Evolutionary conservation across 2,888 invertebrate species (phyloP), one percentile per base, ranked within the genome.

Genomic region (Brenthis hecate): DNA sequence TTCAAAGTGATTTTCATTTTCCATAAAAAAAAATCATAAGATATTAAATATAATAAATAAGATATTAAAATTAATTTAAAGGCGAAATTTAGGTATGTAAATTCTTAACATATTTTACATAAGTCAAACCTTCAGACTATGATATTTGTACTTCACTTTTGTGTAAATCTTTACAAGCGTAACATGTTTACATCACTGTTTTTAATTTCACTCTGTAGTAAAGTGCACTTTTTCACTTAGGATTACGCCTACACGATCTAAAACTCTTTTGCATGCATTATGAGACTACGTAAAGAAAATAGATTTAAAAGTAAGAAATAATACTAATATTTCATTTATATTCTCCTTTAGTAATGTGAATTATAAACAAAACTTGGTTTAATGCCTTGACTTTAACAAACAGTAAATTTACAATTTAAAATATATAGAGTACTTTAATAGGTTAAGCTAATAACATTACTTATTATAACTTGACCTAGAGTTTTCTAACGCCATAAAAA

Each of bases 101-200:
- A 13, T 32, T 53, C 8, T 62, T 53, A 60, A 50, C 19, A 54
- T 19, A 36, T 54, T 14, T 43, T 13, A 54, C 13, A 2, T 60
- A 50, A 36, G 36, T 36, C 53, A 43, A 36, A 16, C 36, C 8
- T 54, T 54, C 51, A 62, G 53, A 53, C 36, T 23, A 36, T 36
- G 43, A 53, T 14, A 16, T 50, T 51, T 50, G 51, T 56, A 32
- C 19, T 56, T 50, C 61, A 60, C 62, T 54, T 66, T 55, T 61
- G 55, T 56, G 55, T 67, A 51, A 62, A 62, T 54, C 56, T 62
- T 55, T 55, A 43, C 53, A 51, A 67, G 43, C 67, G 60, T 56
- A 43, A 56, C 56, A 48, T 67, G 62, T 56, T 67, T 62, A 62
- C 66, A 56, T 50, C 66, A 55, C 66, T 67, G 50, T 67, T 48